Evolutionary conservation across 2,797 vertebrate species (phyloP).

Genomic region (Vipera latastei): DNA sequence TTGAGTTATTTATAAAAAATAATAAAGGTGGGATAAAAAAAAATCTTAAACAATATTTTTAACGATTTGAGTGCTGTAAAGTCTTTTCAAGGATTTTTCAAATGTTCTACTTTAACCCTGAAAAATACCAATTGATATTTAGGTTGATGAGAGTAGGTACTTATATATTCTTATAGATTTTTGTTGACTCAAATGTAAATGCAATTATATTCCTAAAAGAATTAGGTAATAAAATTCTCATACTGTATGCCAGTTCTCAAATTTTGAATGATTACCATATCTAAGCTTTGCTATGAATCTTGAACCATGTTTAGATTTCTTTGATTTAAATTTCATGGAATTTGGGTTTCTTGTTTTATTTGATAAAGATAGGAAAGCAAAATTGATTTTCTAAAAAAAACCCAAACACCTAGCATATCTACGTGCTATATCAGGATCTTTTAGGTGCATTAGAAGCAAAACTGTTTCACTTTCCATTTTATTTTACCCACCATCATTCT

Average conservation of each 20-base stretch:
- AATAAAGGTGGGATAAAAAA: not conserved
- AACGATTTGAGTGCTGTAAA: not conserved
- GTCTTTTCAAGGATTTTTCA: not conserved
- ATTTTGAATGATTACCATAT: not conserved
- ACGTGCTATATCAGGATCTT: not conserved
- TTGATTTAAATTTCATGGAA: not conserved
- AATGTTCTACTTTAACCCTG: not conserved
- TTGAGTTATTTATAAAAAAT: not conserved
- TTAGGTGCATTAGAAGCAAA: not conserved
- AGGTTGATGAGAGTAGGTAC: not conserved
- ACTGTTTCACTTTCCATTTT: not conserved
- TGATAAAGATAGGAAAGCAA: not conserved
- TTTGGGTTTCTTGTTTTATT: not conserved
- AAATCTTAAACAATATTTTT: not conserved
- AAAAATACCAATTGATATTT: not conserved
- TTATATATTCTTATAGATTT: not conserved
- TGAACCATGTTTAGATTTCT: not conserved
- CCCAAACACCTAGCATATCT: too few relatives aligned
- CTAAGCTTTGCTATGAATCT: not conserved
- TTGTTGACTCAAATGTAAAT: not conserved
- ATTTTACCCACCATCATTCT: slow-evolving; percentile 40
- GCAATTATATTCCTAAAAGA: not conserved
- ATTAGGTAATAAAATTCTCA: not conserved
- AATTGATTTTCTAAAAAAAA: not conserved
- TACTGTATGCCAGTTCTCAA: not conserved